phyloP scores from a whole-genome alignment of 2,888 invertebrate genomes.

The Chrysodeixis includens region DNA sequence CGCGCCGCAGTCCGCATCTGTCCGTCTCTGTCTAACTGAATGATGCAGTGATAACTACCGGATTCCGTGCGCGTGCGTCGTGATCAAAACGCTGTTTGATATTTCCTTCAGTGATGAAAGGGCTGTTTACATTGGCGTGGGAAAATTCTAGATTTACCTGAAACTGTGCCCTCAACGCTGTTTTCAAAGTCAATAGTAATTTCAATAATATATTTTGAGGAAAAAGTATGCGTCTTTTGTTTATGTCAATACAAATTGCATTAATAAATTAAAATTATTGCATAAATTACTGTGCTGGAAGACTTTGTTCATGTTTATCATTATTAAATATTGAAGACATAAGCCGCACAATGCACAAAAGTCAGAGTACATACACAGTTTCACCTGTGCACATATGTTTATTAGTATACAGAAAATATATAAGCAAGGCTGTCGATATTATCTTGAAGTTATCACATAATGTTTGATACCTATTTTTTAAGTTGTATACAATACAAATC shows the following conservation, averaged over 20 bases:
- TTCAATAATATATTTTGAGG: neutral
- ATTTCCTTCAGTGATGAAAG: constrained; percentile 45
- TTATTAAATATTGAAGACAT: neutral
- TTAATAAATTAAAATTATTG: too few relatives aligned
- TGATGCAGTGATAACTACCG: constrained; percentile 77
- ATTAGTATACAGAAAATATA: constrained; percentile 19
- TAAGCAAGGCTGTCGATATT: constrained; percentile 7
- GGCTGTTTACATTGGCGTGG: constrained; percentile 44
- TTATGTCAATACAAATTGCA: too few relatives aligned
- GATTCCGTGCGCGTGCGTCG: constrained; percentile 78
- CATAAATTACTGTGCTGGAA: neutral
- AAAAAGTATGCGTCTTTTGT: neutral
- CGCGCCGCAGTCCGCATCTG: constrained; percentile 44
- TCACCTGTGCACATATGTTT: constrained; percentile 27
- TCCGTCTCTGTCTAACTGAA: constrained; percentile 70
- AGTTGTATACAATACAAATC: neutral
- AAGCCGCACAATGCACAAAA: neutral
- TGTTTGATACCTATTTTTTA: neutral
- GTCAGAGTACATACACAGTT: neutral
- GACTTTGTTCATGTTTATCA: neutral
- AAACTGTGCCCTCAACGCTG: neutral
- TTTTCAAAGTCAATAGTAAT: neutral
- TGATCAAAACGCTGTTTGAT: constrained; percentile 34
- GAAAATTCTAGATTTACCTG: constrained; percentile 7
- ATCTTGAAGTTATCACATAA: neutral